Base-by-base conservation (phyloP, 2,888 invertebrate species). In the Choreutis nemorana region DNA sequence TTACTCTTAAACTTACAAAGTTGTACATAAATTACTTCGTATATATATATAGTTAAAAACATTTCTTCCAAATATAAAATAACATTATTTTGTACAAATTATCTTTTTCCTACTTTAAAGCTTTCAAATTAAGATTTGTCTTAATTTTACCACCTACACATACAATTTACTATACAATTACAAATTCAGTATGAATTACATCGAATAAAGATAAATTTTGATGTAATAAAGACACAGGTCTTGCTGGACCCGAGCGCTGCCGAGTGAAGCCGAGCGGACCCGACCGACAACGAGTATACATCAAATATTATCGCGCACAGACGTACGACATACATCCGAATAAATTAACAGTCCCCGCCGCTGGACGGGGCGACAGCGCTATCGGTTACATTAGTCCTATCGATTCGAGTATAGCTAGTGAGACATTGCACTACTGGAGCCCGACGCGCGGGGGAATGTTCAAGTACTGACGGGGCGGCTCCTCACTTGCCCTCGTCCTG, bases 401-500 rank as follows among this genome's bases (percentile, higher is more conserved):
- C 6, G 7, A n/a, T 9, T 6, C 9, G 18, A 18, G 18, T 18
- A 21, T 10, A 11, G 12, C 23, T 9, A 10, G 23, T 11, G 9
- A 36, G 42, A n/a, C n/a, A n/a, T n/a, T n/a, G n/a, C n/a, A 22
- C 22, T 21, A 26, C 16, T 26, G 29, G 32, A 28, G 25, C 14
- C 21, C 21, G 23, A n/a, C 24, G 34, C 25, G 16, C 12, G 23
- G 16, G 29, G 24, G 16, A 27, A 14, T 21, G 12, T 15, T 9
- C 26, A 24, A 24, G 31, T 14, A 14, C 20, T 24, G 32, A 18
- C 23, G 26, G 22, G 27, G 28, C 18, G 32, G n/a, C 22, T 37
- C 44, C 64, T 86, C 86, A 89, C 81, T 88, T 88, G 55, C 81
- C 83, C 63, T 90, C 90, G 71, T 90, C 90, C 71, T 90, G 89